Percentiles rank a stretch among this genome's conserved stretches.
Evolutionary conservation across 2,797 vertebrate species (phyloP).

Genomic region (Sebastes dallii): DNA sequence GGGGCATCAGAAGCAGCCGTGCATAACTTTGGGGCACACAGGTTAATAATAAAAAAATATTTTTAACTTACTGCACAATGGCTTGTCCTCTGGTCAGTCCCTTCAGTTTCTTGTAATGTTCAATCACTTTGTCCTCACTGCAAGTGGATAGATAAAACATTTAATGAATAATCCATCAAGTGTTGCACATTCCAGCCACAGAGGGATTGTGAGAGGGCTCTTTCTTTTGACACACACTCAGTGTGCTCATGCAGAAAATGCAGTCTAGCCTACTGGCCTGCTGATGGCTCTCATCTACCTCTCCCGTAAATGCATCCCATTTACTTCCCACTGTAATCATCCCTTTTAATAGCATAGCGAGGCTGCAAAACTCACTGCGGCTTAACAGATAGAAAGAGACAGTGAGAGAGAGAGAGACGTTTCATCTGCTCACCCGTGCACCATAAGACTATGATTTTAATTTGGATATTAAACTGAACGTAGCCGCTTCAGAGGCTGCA

Average conservation of each 20-base stretch:
- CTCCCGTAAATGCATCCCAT: conserved; percentile 60
- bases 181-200: conserved; percentile 39
- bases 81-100: conserved; percentile 95
- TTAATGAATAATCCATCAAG: conserved; percentile 64
- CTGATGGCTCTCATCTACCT: conserved; percentile 60
- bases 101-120: conserved; percentile 91
- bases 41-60: not conserved
- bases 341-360: conserved; percentile 43
- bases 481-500: conserved; percentile 21
- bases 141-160: conserved; percentile 71
- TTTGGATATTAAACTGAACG: conserved; percentile 56
- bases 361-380: conserved; percentile 28
- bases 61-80: conserved; percentile 92
- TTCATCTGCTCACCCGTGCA: conserved; percentile 10
- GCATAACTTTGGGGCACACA: not conserved
- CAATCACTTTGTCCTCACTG: conserved; percentile 95
- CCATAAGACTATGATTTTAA: conserved; percentile 41
- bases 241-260: conserved; percentile 78
- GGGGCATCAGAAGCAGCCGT: not conserved
- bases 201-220: conserved; percentile 38
- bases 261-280: conserved; percentile 68
- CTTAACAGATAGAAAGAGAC: conserved; percentile 19
- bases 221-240: conserved; percentile 55
- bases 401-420: not conserved
- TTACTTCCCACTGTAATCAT: conserved; percentile 62